Evolutionary conservation across 2,113 vertebrate species (phyloP), one percentile per base, ranked within the genome.

Genomic region (Marmota monax): DNA sequence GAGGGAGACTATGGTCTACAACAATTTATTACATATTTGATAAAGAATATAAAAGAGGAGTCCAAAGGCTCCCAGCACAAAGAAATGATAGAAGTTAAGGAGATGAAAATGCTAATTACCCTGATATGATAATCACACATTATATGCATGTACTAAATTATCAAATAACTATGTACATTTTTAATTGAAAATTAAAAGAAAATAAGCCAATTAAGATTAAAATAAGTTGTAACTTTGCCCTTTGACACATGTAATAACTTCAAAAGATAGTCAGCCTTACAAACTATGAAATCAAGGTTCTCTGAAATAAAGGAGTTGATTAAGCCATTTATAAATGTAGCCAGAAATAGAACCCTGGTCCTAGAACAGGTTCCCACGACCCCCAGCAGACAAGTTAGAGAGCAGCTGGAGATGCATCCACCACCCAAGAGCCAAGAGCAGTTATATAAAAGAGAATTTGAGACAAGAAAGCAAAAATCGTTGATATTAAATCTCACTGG

Each of bases 221-320:
- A 58, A 22, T 17, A 74, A 84, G 63, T 48, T 51, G 8, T 5
- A 73, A 92, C 27, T 76, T 83, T 92, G 27, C 63, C 56, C 17
- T 74, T 76, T 84, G 80, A 76, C 56, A 76, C 37, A 89, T 42
- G 65, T 29, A 63, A 53, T 73, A 78, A 77, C 34, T 78, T 96
- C 61, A 92, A 97, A 92, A 37, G 32, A 16, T 17, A 92, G 73
- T 79, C 79, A 92, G 22, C 23, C 27, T 91, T 84, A 79, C 17
- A 61, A 65, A 84, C 5, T 14, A 42, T 89, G 34, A 95, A 80
- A 25, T 45, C 63, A 67, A 29, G 32, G 25, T 65, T 45, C 61
- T 73, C 58, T 53, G 23, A 77, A 82, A 84, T 34, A 37, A 73
- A 72, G 39, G 22, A 27, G 17, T 51, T 45, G 73, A 45, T 18